phyloP scores from a whole-genome alignment of 2,888 invertebrate genomes.

The Anthrax anthrax region DNA sequence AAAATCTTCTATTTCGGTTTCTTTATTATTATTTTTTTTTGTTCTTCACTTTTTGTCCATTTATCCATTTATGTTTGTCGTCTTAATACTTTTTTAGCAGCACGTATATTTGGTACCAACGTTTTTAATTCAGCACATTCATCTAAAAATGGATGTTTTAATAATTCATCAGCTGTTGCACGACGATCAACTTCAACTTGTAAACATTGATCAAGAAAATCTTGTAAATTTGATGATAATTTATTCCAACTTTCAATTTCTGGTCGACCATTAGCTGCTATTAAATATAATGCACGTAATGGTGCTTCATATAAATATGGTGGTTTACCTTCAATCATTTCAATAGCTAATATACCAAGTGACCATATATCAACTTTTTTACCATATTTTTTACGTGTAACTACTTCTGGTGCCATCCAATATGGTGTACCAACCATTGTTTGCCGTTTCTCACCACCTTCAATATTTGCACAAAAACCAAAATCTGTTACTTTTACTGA shows the following conservation, averaged over 20 bases:
- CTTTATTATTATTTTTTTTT: too few relatives aligned
- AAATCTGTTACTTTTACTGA: constrained; percentile 89
- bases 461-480: constrained; percentile 95
- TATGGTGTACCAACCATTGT: constrained; percentile 98
- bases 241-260: constrained; percentile 71
- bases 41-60: background rate
- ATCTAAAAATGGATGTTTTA: constrained; percentile 82
- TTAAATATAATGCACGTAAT: constrained; percentile 79
- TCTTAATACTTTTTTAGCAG: constrained; percentile 68
- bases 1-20: too few relatives aligned
- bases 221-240: constrained; percentile 60
- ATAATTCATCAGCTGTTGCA: constrained; percentile 71
- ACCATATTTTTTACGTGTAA: constrained; percentile 83
- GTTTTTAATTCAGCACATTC: constrained; percentile 68
- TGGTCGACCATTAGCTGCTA: constrained; percentile 90
- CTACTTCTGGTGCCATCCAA: constrained; percentile 97
- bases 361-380: constrained; percentile 92
- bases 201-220: constrained; percentile 77
- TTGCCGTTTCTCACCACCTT: constrained; percentile 85
- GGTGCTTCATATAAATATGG: constrained; percentile 94
- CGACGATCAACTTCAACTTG: constrained; percentile 81
- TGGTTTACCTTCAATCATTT: constrained; percentile 91
- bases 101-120: constrained; percentile 77
- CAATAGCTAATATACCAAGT: constrained; percentile 92
- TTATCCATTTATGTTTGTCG: constrained; percentile 16